Evolutionary conservation across 2,113 vertebrate species (phyloP).

Genomic region (Sardina pilchardus): DNA sequence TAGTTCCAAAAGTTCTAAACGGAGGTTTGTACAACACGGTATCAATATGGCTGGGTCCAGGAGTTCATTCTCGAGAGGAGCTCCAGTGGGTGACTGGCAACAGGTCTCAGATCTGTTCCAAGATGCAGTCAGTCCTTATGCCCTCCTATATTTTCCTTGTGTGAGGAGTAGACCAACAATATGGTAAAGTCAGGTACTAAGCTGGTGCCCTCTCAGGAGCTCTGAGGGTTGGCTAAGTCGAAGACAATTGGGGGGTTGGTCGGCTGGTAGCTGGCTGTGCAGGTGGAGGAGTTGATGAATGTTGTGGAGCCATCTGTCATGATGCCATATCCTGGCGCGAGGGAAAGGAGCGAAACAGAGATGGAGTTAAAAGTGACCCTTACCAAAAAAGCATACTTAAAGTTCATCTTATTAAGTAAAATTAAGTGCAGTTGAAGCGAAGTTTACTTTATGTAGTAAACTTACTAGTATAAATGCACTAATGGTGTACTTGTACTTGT

Average conservation of each 20-base stretch:
- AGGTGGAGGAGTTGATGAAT: slow-evolving; percentile 88
- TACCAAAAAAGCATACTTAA: no score
- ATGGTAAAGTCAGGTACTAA: slow-evolving; percentile 70
- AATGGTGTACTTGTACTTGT: no score
- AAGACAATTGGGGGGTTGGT: slow-evolving; percentile 90
- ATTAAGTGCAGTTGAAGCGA: no score
- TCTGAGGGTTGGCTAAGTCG: slow-evolving; percentile 86
- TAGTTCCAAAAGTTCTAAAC: neutral
- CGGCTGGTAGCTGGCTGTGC: slow-evolving; percentile 90
- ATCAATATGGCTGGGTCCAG: neutral
- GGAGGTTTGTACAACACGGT: neutral
- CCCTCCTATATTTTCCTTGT: slow-evolving; percentile 36
- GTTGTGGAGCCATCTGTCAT: slow-evolving; percentile 91
- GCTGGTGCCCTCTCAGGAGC: slow-evolving; percentile 76
- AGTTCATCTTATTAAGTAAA: no score
- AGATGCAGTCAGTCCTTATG: slow-evolving; percentile 51
- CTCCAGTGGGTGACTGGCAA: neutral
- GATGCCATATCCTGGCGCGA: slow-evolving; percentile 81
- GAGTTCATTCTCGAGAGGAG: neutral
- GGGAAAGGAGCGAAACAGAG: slow-evolving; percentile 22
- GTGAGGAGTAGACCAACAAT: slow-evolving; percentile 67
- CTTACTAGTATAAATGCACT: no score
- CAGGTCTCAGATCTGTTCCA: slow-evolving; percentile 45
- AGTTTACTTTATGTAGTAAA: no score
- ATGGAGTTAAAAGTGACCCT: neutral